Base-by-base conservation (phyloP, 2,888 invertebrate species). In the Spicauda simplicius region DNA sequence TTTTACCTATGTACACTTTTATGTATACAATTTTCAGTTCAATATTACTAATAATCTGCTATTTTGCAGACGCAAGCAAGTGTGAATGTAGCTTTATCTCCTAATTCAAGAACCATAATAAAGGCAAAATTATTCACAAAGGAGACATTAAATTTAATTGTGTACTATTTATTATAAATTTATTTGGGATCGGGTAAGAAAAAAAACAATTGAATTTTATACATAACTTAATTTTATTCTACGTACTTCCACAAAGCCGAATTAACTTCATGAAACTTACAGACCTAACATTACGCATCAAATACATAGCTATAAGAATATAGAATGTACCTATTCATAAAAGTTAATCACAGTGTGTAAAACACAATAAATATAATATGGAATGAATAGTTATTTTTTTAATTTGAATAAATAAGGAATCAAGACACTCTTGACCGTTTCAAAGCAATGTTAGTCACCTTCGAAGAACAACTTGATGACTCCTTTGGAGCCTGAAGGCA, bases 321-420 rank as follows among this genome's bases (percentile, higher is more conserved):
- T 86, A 88, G 84, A 84, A 60, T 81, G 74, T 76, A 74, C 70
- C 74, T 77, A 69, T 76, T 70, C 73, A 73, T 76, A 80, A 80
- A 79, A 81, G 86, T 90, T 86, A 90, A 91, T 91, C 90, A 91
- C 91, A 91, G 87, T 83, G 82, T 84, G 78, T 84, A 85, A 83
- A 84, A 84, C 79, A 81, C 77, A 82, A 82, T 84, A 84, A 79
- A 80, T 81, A 84, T 73, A 76, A 74, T 79, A 78, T 88, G 91
- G 91, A 92, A 92, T 92, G 91, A 88, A 76, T 73, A 72, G 72
- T 78, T 73, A 68, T 67, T 68, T 41, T 54, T 57, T 77, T 71
- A 57, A 69, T 41, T 73, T 77, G 72, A 78, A 80, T 82, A 83
- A 84, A 86, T 84, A 82, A 77, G 76, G 73, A 71, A 77, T 76